phyloP scores from a whole-genome alignment of 2,888 invertebrate species.

The Agrochola circellaris region DNA sequence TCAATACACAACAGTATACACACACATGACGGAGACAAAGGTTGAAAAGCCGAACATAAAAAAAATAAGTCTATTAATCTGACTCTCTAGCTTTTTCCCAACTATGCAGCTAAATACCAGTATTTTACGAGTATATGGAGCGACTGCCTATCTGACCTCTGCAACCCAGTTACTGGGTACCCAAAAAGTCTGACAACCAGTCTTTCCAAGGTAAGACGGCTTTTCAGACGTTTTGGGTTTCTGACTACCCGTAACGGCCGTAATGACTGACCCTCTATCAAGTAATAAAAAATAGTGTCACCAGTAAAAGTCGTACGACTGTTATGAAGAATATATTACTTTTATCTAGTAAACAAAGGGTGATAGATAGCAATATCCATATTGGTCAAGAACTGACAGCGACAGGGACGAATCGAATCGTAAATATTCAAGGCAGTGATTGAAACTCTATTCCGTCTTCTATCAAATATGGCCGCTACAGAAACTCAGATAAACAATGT shows the following conservation, averaged over 20 bases:
- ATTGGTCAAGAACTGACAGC: conserved; percentile 18
- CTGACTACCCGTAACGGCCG: too few species aligned
- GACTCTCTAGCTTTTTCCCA: not conserved
- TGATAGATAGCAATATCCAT: not conserved
- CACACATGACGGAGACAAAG: too few species aligned
- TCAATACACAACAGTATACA: too few species aligned
- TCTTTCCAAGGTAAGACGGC: not conserved
- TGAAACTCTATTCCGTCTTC: conserved; percentile 24
- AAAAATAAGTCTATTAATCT: not conserved
- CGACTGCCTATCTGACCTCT: not conserved
- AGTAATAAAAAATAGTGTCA: not conserved
- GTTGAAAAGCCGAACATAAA: too few species aligned
- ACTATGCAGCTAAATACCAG: not conserved
- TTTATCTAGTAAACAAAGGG: conserved; percentile 4
- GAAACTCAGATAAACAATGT: not conserved
- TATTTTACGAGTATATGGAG: too few species aligned
- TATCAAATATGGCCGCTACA: not conserved
- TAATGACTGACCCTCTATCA: not conserved
- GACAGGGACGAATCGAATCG: conserved; percentile 44
- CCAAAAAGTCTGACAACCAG: too few species aligned
- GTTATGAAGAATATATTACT: conserved; percentile 8
- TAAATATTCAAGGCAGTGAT: conserved; percentile 46
- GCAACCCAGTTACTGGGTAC: too few species aligned
- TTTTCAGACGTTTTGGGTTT: too few species aligned
- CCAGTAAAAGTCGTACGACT: not conserved